Base-by-base conservation (phyloP, 2,797 vertebrate species). In the Xenopus petersii region DNA sequence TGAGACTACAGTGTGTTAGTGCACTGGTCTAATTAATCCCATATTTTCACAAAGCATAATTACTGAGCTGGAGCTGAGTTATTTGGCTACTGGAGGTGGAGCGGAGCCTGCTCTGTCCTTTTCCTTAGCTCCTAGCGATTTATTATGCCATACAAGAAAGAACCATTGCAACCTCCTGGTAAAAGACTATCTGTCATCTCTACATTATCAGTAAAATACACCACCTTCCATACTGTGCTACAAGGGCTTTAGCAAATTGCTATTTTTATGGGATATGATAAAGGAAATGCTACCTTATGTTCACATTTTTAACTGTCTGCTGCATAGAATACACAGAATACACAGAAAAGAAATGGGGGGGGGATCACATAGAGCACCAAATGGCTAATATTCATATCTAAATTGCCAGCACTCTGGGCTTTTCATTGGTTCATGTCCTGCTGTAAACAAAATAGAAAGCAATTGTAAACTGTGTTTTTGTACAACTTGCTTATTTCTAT, bases 241-340 rank as follows among this genome's bases (percentile, higher is more conserved):
- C 94, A 93, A 95, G 93, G 93, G 93, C 94, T 91, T 89, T 91
- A 90, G 94, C 95, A 96, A 95, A 95, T 95, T 94, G 94, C 93
- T 96, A 93, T 96, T 97, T 97, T 95, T 95, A 95, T 94, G 93
- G 93, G 93, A 92, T 94, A 94, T 93, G 94, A 95, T 96, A 95
- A 97, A 97, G 94, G 93, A 95, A 96, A 94, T 92, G 93, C 92
- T 93, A 90, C 94, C 94, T 94, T 95, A 93, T 93, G 94, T 94
- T 95, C 94, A 89, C 91, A 94, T 93, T 93, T 94, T 94, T 95
- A 95, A 93, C 94, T 92, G 92, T 92, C 92, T 90, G 80, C 30
- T 83, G 85, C 77, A 15, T 74, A 36, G 86, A 85, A 79, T 73
- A 79, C 61, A 79, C 79, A 73, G 84, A 33, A n/a, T 73, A 79